phyloP scores from a whole-genome alignment of 2,888 invertebrate species.

The Isoperla grammatica region DNA sequence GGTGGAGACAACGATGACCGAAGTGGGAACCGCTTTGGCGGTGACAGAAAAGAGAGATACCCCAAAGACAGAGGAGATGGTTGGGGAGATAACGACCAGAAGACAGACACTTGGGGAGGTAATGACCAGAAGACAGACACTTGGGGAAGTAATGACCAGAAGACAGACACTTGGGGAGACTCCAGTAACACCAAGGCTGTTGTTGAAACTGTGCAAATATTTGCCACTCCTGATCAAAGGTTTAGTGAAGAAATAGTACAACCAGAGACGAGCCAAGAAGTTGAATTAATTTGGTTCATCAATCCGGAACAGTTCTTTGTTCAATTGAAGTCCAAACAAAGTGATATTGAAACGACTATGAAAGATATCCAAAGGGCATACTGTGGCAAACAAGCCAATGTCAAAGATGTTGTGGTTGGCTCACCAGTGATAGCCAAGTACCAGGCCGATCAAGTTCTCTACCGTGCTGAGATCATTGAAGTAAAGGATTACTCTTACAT shows the following conservation, averaged over 20 bases:
- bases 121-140: conserved; percentile 20
- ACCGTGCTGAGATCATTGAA: conserved; percentile 56
- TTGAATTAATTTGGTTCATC: conserved; percentile 68
- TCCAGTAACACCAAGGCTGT: conserved; percentile 2
- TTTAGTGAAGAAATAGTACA: conserved; percentile 49
- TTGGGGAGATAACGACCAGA: conserved; percentile 11
- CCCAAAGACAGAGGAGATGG: no score
- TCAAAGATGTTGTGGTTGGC: conserved; percentile 49
- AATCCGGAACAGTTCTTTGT: conserved; percentile 68
- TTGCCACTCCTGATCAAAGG: conserved; percentile 45
- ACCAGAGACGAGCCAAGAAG: conserved; percentile 50
- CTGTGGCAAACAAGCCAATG: conserved; percentile 37
- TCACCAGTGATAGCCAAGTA: conserved; percentile 64
- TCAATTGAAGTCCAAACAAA: conserved; percentile 46
- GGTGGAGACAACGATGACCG: background rate
- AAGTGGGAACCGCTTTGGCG: background rate
- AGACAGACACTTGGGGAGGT: conserved; percentile 17
- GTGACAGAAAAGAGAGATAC: background rate
- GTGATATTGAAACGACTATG: conserved; percentile 63
- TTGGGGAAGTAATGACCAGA: conserved; percentile 20
- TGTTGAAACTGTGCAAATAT: background rate
- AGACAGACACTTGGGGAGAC: conserved; percentile 18
- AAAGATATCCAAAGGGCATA: conserved; percentile 63
- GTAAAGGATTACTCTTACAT: conserved; percentile 46
- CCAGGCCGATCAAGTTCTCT: conserved; percentile 63